Base-by-base conservation (phyloP, 1,140 invertebrate species). In the Drusus annulatus region DNA sequence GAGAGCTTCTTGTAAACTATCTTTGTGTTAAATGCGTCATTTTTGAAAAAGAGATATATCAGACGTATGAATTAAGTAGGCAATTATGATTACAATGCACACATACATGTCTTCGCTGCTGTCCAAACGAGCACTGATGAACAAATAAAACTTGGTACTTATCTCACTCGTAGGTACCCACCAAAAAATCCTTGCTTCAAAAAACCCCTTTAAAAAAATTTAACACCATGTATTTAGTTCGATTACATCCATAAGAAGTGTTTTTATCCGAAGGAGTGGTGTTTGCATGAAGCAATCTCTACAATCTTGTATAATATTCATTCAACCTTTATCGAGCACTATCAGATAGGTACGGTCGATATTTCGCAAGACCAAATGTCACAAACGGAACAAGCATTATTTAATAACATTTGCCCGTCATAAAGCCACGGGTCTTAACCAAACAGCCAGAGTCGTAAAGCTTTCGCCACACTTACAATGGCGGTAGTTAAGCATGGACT, bases 381-480 rank as follows among this genome's bases (percentile, higher is more conserved):
- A 51, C 65, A 51, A 69, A 69, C 65, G 36, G 65, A 69, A 69
- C 65, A 69, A 69, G 50, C 21, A n/a, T n/a, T n/a, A 69, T 69
- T 69, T 69, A 36, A 69, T 69, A 69, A 23, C 45, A 69, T 69
- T 69, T 69, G 45, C 65, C 8, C 25, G 36, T 19, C 17, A 10
- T 69, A 69, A 69, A 65, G 62, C 25, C 62, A 65, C 36, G 17
- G 23, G 17, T 28, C 13, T 69, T 50, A 45, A 69, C 21, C 65
- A 69, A 69, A 69, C 17, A 69, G 36, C 45, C 65, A 23, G 10
- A 10, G 36, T 10, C 36, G 10, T 65, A 65, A 10, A 16, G 15
- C 62, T 65, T 31, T 65, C 25, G 62, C 62, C 62, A 65, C 8
- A 65, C 0, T 45, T 45, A 45, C 0, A 45, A 45, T 45, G 8